phyloP scores from a whole-genome alignment of 2,113 vertebrate genomes.

The Calidris pygmaea region DNA sequence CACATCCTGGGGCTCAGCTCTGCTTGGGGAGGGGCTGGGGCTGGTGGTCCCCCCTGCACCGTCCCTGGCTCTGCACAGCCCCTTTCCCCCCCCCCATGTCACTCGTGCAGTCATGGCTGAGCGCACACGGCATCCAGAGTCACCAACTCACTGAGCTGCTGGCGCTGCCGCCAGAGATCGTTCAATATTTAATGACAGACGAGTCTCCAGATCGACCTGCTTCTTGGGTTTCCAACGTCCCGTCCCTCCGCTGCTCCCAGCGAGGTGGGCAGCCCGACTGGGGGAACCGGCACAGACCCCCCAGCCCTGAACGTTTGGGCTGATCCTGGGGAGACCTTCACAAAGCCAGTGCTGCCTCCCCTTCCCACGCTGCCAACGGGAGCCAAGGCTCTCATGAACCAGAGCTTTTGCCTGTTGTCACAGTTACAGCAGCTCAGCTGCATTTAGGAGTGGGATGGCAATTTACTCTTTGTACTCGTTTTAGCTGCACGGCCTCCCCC shows the following conservation, averaged over 20 bases:
- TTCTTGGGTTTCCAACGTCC: background rate
- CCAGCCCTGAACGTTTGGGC: background rate
- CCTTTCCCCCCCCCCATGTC: background rate
- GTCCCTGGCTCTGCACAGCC: background rate
- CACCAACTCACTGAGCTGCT: background rate
- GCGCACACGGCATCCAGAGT: background rate
- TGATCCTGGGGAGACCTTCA: background rate
- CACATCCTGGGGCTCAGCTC: accelerated
- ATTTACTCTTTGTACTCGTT: background rate
- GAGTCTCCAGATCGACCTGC: background rate
- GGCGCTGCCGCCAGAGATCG: background rate
- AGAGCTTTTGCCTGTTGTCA: conserved; percentile 25
- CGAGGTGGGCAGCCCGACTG: background rate
- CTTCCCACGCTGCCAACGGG: background rate
- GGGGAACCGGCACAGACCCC: background rate
- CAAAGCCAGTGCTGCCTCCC: background rate
- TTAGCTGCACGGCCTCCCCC: background rate
- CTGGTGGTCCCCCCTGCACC: background rate
- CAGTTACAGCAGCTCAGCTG: conserved; percentile 43
- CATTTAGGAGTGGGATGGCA: conserved; percentile 11
- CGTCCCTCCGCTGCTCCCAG: background rate
- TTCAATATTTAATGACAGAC: conserved; percentile 49
- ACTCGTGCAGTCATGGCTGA: background rate
- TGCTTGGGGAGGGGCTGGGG: background rate
- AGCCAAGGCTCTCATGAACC: background rate